These are phyloP conservation scores for Bufotes viridis DNA, from an alignment of 2,797 vertebrate genomes.

Conservation along the genomic window DNA sequence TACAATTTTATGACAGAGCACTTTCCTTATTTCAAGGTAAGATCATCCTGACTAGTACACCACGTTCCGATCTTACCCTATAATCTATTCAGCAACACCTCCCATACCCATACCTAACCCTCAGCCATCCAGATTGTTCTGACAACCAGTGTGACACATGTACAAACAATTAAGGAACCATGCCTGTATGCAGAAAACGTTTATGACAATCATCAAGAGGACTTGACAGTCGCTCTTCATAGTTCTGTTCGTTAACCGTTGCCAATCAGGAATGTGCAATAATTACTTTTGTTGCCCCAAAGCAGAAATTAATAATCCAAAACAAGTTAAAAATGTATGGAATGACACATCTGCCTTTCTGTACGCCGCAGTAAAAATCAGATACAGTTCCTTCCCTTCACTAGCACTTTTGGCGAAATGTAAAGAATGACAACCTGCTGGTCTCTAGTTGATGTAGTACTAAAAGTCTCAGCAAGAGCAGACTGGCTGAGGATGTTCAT, in stretches of 20 bases:
- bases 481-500: neutral
- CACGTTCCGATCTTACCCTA: neutral
- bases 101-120: neutral
- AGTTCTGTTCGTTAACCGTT: neutral
- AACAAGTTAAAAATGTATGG: neutral
- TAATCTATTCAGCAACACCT: neutral
- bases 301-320: neutral
- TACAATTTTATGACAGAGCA: constrained; percentile 99
- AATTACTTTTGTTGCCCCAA: constrained; percentile 27
- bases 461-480: neutral
- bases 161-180: neutral
- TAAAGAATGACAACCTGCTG: neutral
- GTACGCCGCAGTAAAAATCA: neutral
- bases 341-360: neutral
- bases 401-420: neutral
- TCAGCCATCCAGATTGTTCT: neutral
- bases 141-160: neutral
- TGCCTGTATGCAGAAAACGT: neutral
- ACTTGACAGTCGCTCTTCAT: neutral
- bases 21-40: constrained; percentile 98
- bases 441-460: neutral
- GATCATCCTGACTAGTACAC: constrained; percentile 31
- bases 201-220: neutral
- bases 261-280: neutral
- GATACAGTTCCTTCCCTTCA: neutral